Base-by-base conservation (phyloP, 37 sponge, comb jelly and placozoan genomes). In the Sycon ciliatum region DNA sequence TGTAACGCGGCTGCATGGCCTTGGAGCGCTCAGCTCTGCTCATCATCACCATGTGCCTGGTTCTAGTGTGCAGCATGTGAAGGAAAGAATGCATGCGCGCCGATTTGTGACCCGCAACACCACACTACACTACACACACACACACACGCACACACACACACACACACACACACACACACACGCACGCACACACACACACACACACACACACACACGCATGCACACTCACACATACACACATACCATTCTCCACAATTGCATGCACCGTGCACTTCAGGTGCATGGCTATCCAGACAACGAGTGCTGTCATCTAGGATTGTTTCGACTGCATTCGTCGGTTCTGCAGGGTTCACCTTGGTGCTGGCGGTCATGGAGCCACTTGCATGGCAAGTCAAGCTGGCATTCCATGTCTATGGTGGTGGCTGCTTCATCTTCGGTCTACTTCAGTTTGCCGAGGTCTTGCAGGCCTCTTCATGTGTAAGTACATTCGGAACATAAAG, bases 61-160 rank as follows among this genome's bases (percentile, higher is more conserved):
- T 60, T 9, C 22, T 9, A 11, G 63, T 60, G 26, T 11, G n/a
- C 9, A 60, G 63, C 63, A 60, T 60, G 9, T 60, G 63, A n/a
- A n/a, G 7, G 7, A 60, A 11, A 27, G 29, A n/a, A 11, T 60
- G 26, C 16, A 60, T 26, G 63, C 7, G 7, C 30, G 63, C n/a
- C 16, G 16, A 9, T 11, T 42, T 42, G 49, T 42, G 49, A 42
- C 63, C 26, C 63, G 63, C 56, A 57, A 31, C 36, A 57, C 46
- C 76, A 64, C 65, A 64, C 76, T 52, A 64, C 60, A 64, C 60
- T 49, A 63, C 76, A 75, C 66, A 63, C 76, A 75, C 76, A 75
- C 76, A 75, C 76, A 75, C 76, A 75, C 76, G 62, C 66, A 63
- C 76, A 76, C 67, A 40, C 76, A 65, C 67, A 65, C 76, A 76